These are phyloP conservation scores for Steinernema khuongi DNA, from an alignment of 1,140 invertebrate species.

Conservation along the genomic window DNA sequence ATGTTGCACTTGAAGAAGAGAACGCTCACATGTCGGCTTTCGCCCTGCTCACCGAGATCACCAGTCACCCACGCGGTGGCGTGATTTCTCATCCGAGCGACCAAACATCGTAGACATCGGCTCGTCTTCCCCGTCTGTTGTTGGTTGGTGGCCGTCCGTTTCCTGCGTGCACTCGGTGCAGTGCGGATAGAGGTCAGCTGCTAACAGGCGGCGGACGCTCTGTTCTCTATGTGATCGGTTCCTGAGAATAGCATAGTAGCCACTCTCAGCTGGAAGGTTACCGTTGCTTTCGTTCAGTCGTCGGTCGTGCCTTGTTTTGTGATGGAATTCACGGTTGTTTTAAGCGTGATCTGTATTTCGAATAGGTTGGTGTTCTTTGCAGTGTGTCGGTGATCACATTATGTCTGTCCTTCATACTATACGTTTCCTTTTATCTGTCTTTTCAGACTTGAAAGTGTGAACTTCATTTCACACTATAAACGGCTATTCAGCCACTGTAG, in stretches of 20 bases:
- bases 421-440: too few relatives aligned
- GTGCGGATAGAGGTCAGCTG: neutral
- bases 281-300: neutral
- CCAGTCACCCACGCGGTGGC: slow-evolving; percentile 10
- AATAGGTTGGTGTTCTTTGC: too few relatives aligned
- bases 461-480: too few relatives aligned
- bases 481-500: neutral
- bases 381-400: too few relatives aligned
- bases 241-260: too few relatives aligned
- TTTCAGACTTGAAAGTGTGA: too few relatives aligned
- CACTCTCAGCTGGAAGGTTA: too few relatives aligned
- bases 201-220: too few relatives aligned
- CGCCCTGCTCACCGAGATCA: neutral
- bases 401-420: too few relatives aligned
- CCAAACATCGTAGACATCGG: slow-evolving; percentile 1
- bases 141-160: neutral
- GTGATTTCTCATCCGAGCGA: neutral
- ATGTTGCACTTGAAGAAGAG: neutral
- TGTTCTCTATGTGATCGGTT: too few relatives aligned
- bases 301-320: neutral
- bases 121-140: neutral
- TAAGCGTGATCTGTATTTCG: neutral
- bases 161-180: too few relatives aligned
- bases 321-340: neutral
- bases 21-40: too few relatives aligned